A percentile compares a stretch with the other conserved stretches of the same genome.
phyloP scores from a whole-genome alignment of 2,888 invertebrate genomes.

The Orchesellides sinensis region DNA sequence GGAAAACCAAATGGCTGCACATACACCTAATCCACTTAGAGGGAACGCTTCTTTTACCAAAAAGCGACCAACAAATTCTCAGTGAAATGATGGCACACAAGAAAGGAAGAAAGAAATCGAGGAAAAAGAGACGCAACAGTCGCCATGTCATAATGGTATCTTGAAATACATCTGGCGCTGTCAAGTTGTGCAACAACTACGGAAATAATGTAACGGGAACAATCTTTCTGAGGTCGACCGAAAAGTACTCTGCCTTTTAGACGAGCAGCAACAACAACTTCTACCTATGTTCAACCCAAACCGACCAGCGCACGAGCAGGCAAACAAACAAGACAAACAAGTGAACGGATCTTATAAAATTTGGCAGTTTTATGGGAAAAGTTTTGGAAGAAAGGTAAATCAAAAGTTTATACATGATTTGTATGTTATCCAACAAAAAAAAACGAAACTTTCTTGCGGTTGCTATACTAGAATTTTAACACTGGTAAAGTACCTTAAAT shows the following conservation, averaged over 20 bases:
- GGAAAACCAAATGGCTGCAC: background rate
- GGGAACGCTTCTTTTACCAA: slow-evolving; percentile 9
- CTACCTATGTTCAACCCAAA: background rate
- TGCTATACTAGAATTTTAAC: background rate
- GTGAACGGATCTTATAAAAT: slow-evolving; percentile 60
- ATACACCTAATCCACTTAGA: slow-evolving; percentile 12
- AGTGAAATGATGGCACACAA: slow-evolving; percentile 26
- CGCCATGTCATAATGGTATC: slow-evolving; percentile 63
- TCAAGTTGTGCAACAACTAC: slow-evolving; percentile 59
- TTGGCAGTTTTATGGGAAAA: slow-evolving; percentile 67
- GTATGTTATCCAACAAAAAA: slow-evolving; percentile 24
- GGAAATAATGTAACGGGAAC: slow-evolving; percentile 40
- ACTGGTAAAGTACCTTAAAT: slow-evolving; percentile 42
- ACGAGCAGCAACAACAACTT: background rate
- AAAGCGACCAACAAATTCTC: background rate
- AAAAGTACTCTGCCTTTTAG: background rate
- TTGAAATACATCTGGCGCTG: slow-evolving; percentile 60
- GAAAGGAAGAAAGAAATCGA: slow-evolving; percentile 13
- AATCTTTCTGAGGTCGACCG: slow-evolving; percentile 15
- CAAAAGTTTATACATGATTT: slow-evolving; percentile 61
- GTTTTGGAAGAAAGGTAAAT: slow-evolving; percentile 61
- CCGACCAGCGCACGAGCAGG: slow-evolving; percentile 19
- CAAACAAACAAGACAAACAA: slow-evolving; percentile 61
- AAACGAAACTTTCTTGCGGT: slow-evolving; percentile 21
- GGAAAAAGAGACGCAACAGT: slow-evolving; percentile 56